Evolutionary conservation across 2,888 invertebrate genomes (phyloP).

Genomic region (Tiliacea citrago): DNA sequence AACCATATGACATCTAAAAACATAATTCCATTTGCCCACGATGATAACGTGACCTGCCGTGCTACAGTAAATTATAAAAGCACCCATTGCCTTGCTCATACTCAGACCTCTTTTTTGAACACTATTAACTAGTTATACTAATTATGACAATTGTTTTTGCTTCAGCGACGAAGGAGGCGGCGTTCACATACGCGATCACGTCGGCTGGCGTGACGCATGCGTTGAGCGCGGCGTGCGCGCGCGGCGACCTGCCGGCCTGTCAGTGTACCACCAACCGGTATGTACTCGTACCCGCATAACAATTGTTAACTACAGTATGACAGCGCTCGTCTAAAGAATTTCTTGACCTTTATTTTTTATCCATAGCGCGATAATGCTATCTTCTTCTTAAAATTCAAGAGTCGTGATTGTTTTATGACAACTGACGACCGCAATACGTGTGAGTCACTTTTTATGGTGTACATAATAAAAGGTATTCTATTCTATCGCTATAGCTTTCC

Average conservation of each 20-base stretch:
- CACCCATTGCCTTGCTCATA: neutral
- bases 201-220: slow-evolving; percentile 98
- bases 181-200: slow-evolving; percentile 98
- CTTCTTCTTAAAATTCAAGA: too few relatives aligned
- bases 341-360: too few relatives aligned
- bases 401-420: too few relatives aligned
- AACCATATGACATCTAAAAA: neutral
- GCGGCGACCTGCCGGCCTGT: slow-evolving; percentile 96
- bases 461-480: too few relatives aligned
- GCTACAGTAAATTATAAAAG: neutral
- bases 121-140: neutral
- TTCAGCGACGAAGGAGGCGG: slow-evolving; percentile 97
- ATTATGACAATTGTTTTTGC: slow-evolving; percentile 53
- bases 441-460: too few relatives aligned
- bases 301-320: too few relatives aligned
- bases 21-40: neutral
- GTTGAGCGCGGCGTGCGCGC: slow-evolving; percentile 97
- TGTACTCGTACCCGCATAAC: slow-evolving; percentile 5
- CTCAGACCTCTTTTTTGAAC: neutral
- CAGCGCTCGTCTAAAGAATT: too few relatives aligned
- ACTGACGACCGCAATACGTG: too few relatives aligned
- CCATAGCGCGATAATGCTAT: too few relatives aligned
- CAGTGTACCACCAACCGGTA: slow-evolving; percentile 92
- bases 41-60: neutral
- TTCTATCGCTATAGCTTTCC: too few relatives aligned